Conservation (phyloP, 2,888 invertebrate species). For the Hypomecis atomaria region DNA sequence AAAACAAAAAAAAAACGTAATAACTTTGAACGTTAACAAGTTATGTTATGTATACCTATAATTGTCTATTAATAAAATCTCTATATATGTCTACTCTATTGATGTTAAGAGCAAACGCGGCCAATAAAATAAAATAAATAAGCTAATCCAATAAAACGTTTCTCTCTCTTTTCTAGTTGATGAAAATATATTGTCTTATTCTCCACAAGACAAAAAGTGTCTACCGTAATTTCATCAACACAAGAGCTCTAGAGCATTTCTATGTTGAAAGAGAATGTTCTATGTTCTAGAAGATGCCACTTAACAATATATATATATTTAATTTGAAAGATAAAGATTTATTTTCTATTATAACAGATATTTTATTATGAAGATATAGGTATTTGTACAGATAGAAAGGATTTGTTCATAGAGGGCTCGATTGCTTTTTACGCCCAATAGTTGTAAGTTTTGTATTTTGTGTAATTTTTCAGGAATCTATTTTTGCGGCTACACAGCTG, state of each 20-base stretch:
- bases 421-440: too few species aligned
- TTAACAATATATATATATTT: conserved; percentile 23
- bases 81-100: conserved; percentile 1
- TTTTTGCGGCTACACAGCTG: too few species aligned
- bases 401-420: too few species aligned
- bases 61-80: too few species aligned
- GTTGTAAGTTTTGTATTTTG: too few species aligned
- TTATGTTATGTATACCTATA: too few species aligned
- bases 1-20: too few species aligned
- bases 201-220: conserved; percentile 20
- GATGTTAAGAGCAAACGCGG: neutral
- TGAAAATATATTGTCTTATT: conserved; percentile 21
- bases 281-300: conserved; percentile 17
- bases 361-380: conserved; percentile 19
- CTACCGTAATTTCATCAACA: conserved; percentile 26
- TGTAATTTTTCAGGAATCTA: too few species aligned
- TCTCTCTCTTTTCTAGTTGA: conserved; percentile 12
- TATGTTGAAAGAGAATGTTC: too few species aligned
- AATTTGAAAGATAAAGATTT: conserved; percentile 28
- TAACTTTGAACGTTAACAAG: too few species aligned
- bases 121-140: conserved; percentile 9
- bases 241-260: conserved; percentile 13
- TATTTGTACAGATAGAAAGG: neutral
- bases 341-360: conserved; percentile 26
- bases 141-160: conserved; percentile 19